Percentiles rank a stretch among this genome's conserved stretches.
Evolutionary conservation across 2,113 vertebrate species (phyloP).

Genomic region (Thamnaconus septentrionalis): DNA sequence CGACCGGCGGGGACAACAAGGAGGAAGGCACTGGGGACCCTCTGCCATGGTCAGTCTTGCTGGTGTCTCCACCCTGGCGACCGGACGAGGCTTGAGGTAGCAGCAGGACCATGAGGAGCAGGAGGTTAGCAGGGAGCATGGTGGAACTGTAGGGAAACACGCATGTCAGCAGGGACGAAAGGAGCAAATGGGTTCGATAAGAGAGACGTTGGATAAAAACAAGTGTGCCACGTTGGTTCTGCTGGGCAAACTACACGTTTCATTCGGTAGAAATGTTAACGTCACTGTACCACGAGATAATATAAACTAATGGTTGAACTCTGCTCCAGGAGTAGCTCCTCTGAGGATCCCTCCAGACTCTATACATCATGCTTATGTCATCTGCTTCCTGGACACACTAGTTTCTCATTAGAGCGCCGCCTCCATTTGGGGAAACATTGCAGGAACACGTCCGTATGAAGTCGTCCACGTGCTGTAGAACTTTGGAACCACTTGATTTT

Average conservation of each 20-base stretch:
- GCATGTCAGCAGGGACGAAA: not conserved
- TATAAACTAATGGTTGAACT: constrained; percentile 42
- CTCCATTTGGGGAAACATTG: constrained; percentile 20
- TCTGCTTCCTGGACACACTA: constrained; percentile 68
- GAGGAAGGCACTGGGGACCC: constrained; percentile 34
- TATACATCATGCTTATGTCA: constrained; percentile 66
- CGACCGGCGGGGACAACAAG: constrained; percentile 9
- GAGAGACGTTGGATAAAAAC: not conserved
- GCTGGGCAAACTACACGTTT: not conserved
- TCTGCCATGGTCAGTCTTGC: constrained; percentile 60
- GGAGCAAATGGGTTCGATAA: constrained; percentile 7
- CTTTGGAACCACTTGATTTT: constrained; percentile 26
- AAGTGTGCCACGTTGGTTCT: not conserved
- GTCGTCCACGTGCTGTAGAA: constrained; percentile 48
- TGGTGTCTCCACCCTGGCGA: constrained; percentile 68
- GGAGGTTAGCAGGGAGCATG: constrained; percentile 84
- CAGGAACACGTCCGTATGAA: constrained; percentile 17
- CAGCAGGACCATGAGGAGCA: constrained; percentile 81
- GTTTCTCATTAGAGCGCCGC: constrained; percentile 67
- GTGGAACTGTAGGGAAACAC: constrained; percentile 70
- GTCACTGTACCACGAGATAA: constrained; percentile 6
- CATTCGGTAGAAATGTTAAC: not conserved
- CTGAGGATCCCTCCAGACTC: constrained; percentile 43
- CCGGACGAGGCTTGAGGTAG: constrained; percentile 78
- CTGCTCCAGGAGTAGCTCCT: constrained; percentile 49